Base-by-base conservation (phyloP, 2,888 invertebrate genomes). In the Miltochrista miniata region DNA sequence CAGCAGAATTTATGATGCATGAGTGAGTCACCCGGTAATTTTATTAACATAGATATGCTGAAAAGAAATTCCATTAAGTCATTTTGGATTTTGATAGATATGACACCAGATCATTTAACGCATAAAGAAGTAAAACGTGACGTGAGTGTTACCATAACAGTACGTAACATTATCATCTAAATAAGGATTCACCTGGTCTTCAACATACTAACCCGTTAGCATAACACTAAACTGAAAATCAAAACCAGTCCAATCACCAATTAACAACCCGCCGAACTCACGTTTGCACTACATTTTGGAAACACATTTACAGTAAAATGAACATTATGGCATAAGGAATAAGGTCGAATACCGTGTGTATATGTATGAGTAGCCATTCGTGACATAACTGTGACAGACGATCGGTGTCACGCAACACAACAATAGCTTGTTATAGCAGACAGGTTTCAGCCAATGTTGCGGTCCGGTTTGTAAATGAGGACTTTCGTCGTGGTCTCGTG, bases 351-450 rank as follows among this genome's bases (percentile, higher is more conserved):
- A 39, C 54, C 35, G 35, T 12, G 8, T 0, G 3, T 14, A n/a
- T 51, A 43, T 9, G 29, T 24, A 35, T 39, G 29, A 43, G 36
- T 53, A 58, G 51, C 45, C 48, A 24, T 53, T 34, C 60, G 59
- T 65, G 18, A 24, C 18, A 58, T 58, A 63, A 58, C 49, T 52
- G 59, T 51, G 56, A 49, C 44, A 48, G 42, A 51, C 37, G 48
- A 56, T 49, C 50, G 18, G n/a, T 35, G 63, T 54, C 69, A 57
- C 45, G 63, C 53, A 41, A 55, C 34, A 45, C 44, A 48, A 59
- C 59, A 55, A 50, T 56, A 30, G 52, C 47, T 47, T 56, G 62
- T 51, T 54, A 48, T 55, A 37, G 34, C 24, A 18, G 45, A 40
- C 54, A 64, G 52, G 61, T 65, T 43, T 24, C 34, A 35, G 33